Percentiles rank a stretch among this genome's conserved stretches.
Conservation (phyloP, 2,797 vertebrate species). For the Enteromius mattozi region DNA sequence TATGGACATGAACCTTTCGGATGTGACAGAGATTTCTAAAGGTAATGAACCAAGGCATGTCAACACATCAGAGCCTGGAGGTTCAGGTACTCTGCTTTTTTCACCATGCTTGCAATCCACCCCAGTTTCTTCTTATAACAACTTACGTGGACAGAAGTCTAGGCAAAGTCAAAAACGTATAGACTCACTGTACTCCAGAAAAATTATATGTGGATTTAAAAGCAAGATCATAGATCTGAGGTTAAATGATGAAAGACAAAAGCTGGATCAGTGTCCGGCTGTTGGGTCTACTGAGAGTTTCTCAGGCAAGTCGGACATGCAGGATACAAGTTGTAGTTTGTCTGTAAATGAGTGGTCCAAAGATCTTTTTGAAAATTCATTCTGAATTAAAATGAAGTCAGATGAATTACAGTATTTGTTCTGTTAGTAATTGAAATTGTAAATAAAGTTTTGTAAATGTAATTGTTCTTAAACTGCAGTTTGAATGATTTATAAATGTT, state of each 20-base stretch:
- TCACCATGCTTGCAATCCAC: conserved; percentile 63
- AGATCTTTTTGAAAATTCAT: conserved; percentile 61
- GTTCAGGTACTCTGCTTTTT: conserved; percentile 48
- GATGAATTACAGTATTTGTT: neutral
- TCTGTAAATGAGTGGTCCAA: conserved; percentile 54
- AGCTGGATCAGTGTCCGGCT: neutral
- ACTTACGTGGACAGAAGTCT: neutral
- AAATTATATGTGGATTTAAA: neutral
- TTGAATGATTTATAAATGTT: neutral
- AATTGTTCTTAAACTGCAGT: neutral
- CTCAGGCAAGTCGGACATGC: neutral
- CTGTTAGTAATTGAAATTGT: neutral
- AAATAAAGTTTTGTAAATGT: neutral
- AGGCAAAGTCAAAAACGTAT: conserved; percentile 2
- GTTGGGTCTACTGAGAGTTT: conserved; percentile 28
- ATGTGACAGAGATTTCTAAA: conserved; percentile 20
- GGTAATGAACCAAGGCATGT: conserved; percentile 13
- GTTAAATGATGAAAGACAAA: conserved; percentile 11
- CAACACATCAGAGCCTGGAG: conserved; percentile 17
- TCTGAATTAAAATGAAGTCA: conserved; percentile 25
- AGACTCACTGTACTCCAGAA: neutral
- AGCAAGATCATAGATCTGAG: neutral
- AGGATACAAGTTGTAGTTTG: conserved; percentile 25
- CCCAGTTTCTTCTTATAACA: conserved; percentile 45
- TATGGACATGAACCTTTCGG: conserved; percentile 20